Percentiles rank a stretch among this genome's conserved stretches.
Conservation (phyloP, 2,797 vertebrate species). For the Rhinella marina region DNA sequence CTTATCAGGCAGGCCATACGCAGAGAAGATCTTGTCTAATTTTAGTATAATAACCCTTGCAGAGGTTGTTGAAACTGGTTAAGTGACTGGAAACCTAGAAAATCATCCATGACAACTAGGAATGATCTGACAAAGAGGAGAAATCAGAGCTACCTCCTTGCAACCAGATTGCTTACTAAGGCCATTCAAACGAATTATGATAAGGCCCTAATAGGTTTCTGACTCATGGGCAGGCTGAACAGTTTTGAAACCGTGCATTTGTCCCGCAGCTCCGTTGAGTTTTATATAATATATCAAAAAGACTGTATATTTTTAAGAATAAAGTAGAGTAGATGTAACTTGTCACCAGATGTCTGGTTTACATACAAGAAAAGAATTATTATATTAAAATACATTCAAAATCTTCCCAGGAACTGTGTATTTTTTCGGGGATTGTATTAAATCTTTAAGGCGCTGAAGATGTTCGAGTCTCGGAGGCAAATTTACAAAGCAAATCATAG, state of each 20-base stretch:
- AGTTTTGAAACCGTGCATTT: background rate
- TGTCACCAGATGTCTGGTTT: background rate
- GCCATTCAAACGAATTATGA: background rate
- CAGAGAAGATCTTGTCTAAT: no score
- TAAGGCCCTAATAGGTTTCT: background rate
- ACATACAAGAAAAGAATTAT: conserved; percentile 1
- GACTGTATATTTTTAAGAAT: background rate
- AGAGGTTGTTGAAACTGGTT: no score
- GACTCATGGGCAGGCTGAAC: background rate
- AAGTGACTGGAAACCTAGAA: no score
- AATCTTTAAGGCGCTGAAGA: conserved; percentile 33
- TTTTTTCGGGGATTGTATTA: conserved; percentile 4
- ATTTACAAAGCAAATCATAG: conserved; percentile 50
- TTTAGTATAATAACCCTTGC: no score
- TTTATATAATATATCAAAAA: background rate
- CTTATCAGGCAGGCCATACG: no score
- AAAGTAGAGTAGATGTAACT: background rate
- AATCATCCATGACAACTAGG: no score
- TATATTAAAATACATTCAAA: background rate
- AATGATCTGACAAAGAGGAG: no score
- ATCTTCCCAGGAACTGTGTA: background rate
- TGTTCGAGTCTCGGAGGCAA: background rate
- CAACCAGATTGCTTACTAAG: no score
- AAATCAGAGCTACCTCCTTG: background rate
- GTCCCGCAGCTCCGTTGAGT: background rate